These are phyloP conservation scores for Linnaemya vulpina DNA, from an alignment of 2,888 invertebrate species.

Conservation along the genomic window DNA sequence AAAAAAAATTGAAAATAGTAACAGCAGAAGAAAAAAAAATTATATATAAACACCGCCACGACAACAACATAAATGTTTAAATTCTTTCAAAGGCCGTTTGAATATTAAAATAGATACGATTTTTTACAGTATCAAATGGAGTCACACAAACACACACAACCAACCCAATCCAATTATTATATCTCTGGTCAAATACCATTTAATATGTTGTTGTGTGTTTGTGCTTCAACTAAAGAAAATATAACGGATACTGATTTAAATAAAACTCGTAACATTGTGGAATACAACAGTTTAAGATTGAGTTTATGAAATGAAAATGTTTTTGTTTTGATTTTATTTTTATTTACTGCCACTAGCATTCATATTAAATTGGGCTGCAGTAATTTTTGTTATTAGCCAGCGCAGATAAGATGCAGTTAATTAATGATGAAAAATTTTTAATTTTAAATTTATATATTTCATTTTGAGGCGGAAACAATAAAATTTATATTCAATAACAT, in stretches of 20 bases:
- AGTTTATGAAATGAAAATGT: background rate
- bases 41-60: conserved; percentile 8
- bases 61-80: conserved; percentile 65
- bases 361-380: background rate
- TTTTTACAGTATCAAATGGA: background rate
- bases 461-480: background rate
- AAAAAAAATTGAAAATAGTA: conserved; percentile 36
- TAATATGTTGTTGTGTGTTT: background rate
- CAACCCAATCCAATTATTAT: background rate
- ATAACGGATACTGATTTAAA: conserved; percentile 65
- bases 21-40: background rate
- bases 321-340: background rate
- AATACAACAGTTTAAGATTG: conserved; percentile 47
- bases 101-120: conserved; percentile 36
- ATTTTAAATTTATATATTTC: background rate
- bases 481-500: background rate
- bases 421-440: background rate
- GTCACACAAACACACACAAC: background rate
- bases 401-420: background rate
- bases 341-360: conserved; percentile 25
- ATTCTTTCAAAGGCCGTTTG: conserved; percentile 74
- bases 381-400: background rate
- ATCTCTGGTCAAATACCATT: conserved; percentile 6
- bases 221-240: conserved; percentile 29
- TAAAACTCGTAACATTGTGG: conserved; percentile 45